phyloP scores from a whole-genome alignment of 1,140 invertebrate species.

The Oncopeltus fasciatus region DNA sequence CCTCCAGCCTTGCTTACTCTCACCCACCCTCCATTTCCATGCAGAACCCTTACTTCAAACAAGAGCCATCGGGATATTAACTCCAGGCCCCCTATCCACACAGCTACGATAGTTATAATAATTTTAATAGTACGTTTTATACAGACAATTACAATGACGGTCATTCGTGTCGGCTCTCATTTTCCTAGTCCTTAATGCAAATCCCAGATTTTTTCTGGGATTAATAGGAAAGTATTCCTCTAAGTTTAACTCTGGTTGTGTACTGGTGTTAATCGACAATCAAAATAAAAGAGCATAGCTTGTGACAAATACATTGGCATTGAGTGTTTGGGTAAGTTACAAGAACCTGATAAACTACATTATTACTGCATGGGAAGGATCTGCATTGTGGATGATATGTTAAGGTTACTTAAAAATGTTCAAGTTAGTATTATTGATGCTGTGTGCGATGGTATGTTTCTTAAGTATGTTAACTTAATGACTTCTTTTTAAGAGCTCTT shows the following conservation, averaged over 20 bases:
- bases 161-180: neutral
- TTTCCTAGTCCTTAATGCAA: constrained; percentile 1
- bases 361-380: too few species aligned
- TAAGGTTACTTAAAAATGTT: too few species aligned
- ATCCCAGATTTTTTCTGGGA: neutral
- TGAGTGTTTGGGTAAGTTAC: too few species aligned
- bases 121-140: neutral
- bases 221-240: neutral
- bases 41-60: constrained; percentile 14
- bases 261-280: constrained; percentile 1
- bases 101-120: neutral
- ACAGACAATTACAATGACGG: neutral
- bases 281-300: neutral
- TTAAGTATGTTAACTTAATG: neutral
- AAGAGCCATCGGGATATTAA: constrained; percentile 14
- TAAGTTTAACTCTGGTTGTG: neutral
- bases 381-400: too few species aligned
- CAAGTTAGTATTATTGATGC: too few species aligned
- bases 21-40: constrained; percentile 6
- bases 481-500: neutral
- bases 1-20: neutral
- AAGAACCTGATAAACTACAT: too few species aligned
- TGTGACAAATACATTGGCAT: too few species aligned
- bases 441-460: neutral
- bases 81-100: neutral